These are phyloP conservation scores for Aphaenogaster ashmeadi DNA, from an alignment of 1,140 invertebrate species.

Conservation along the genomic window DNA sequence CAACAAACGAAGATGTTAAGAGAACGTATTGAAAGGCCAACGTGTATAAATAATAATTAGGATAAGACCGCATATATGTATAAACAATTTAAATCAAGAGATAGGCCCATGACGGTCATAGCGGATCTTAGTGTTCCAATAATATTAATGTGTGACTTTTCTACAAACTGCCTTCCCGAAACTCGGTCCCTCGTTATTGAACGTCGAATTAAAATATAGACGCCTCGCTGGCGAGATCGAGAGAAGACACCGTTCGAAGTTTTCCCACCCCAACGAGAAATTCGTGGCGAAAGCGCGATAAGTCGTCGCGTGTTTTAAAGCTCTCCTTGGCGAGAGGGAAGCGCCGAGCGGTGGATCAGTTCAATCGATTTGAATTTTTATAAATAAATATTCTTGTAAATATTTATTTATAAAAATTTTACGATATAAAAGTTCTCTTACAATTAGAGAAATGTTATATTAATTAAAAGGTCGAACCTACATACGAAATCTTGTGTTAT, in stretches of 20 bases:
- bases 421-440: background rate
- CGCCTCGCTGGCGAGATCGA: background rate
- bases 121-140: no score
- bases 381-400: background rate
- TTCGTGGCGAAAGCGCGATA: background rate
- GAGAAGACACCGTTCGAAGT: background rate
- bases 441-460: background rate
- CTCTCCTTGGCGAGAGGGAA: background rate
- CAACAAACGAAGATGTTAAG: no score
- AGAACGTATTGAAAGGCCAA: no score
- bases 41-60: no score
- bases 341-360: background rate
- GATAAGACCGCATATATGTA: no score
- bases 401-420: background rate
- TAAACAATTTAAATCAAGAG: no score
- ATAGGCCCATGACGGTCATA: no score
- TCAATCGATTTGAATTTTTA: conserved; percentile 11
- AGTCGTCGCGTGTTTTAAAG: background rate
- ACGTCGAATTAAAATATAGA: background rate
- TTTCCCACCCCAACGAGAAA: background rate
- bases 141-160: no score
- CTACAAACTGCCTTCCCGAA: background rate
- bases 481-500: no score
- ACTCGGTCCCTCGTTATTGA: background rate
- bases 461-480: no score